Evolutionary conservation across 2,113 vertebrate genomes (phyloP).

Genomic region (Hiodon alosoides): DNA sequence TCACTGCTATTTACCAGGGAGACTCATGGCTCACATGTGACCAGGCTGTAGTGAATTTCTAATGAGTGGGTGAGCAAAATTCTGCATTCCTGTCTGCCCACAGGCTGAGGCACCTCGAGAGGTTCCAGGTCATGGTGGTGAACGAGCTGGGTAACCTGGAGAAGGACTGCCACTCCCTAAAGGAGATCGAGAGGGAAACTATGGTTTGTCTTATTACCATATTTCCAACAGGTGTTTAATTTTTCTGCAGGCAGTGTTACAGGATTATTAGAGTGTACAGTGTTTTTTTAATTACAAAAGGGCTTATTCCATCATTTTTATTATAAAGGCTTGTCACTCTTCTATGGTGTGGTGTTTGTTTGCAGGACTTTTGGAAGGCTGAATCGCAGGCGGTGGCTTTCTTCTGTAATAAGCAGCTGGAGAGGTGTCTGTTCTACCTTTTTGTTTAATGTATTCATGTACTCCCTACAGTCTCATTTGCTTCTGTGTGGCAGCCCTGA

Average conservation of each 20-base stretch:
- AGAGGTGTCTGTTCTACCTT: slow-evolving; percentile 55
- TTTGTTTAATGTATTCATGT: no score
- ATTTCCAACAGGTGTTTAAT: no score
- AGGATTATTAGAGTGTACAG: neutral
- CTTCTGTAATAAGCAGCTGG: slow-evolving; percentile 65
- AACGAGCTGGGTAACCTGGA: slow-evolving; percentile 66
- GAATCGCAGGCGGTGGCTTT: slow-evolving; percentile 60
- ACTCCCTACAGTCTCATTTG: neutral
- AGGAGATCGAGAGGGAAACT: slow-evolving; percentile 59
- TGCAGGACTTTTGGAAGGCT: slow-evolving; percentile 70
- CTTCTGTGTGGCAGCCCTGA: neutral
- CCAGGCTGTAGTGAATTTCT: no score
- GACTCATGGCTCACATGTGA: no score
- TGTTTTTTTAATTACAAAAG: neutral
- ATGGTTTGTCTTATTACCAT: slow-evolving; percentile 51
- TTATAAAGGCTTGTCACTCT: neutral
- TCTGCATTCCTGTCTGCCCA: neutral
- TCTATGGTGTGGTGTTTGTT: slow-evolving; percentile 17
- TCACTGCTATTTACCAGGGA: no score
- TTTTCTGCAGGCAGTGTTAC: no score
- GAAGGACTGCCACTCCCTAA: slow-evolving; percentile 55
- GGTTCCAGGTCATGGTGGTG: slow-evolving; percentile 60
- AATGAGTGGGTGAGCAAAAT: no score
- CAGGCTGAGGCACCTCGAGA: slow-evolving; percentile 67
- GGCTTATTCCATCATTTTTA: neutral